phyloP scores from a whole-genome alignment of 2,797 vertebrate species.

The Sternarchorhynchus goeldii region DNA sequence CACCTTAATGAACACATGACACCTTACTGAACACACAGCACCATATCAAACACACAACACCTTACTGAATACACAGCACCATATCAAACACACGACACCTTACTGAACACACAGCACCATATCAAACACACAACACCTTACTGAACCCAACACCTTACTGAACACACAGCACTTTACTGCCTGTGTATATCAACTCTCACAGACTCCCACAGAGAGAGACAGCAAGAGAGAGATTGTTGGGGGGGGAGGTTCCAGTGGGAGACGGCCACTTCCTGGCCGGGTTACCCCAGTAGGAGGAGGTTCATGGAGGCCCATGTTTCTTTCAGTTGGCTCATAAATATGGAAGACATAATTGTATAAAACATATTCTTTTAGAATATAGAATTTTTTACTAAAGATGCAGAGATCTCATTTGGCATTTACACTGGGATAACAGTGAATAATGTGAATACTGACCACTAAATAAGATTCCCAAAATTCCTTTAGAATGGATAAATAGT shows the following conservation, averaged over 20 bases:
- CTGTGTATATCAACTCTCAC: constrained; percentile 40
- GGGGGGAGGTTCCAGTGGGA: background rate
- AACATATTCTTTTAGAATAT: background rate
- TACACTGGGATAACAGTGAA: constrained; percentile 3
- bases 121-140: too few species aligned
- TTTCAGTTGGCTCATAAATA: background rate
- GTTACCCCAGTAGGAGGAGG: background rate
- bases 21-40: too few species aligned
- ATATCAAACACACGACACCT: too few species aligned
- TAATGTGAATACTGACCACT: background rate
- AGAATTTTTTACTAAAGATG: background rate
- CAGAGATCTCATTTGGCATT: background rate
- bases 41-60: too few species aligned
- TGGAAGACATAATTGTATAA: background rate
- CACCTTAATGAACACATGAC: too few species aligned
- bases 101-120: too few species aligned
- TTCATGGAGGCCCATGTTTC: background rate
- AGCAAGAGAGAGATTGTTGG: background rate
- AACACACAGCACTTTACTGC: constrained; percentile 35
- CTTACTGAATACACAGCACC: too few species aligned
- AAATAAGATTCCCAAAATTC: too few species aligned
- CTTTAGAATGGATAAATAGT: background rate
- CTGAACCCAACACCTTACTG: constrained; percentile 6
- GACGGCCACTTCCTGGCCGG: background rate
- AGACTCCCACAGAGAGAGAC: constrained; percentile 1